Conservation (phyloP, 2,113 vertebrate genomes). For the Redunca redunca region DNA sequence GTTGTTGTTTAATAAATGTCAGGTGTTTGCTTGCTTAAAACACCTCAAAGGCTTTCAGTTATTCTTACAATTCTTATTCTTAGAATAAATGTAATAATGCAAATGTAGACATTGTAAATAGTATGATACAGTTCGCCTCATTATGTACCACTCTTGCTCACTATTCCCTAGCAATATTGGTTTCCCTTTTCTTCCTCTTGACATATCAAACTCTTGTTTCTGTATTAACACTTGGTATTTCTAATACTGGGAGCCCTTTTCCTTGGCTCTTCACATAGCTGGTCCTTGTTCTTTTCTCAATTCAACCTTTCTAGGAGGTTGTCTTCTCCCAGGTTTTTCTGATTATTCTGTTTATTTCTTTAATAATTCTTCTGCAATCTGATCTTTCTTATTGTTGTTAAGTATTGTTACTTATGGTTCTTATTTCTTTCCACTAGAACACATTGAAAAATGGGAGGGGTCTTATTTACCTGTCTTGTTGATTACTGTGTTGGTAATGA, state of each 20-base stretch:
- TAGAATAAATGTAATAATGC: background rate
- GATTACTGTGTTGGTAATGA: background rate
- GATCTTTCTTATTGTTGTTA: background rate
- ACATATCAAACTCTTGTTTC: background rate
- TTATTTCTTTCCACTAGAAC: background rate
- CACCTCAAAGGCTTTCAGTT: background rate
- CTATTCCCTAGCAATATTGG: background rate
- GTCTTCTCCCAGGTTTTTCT: background rate
- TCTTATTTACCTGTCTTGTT: background rate
- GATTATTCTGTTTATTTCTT: background rate
- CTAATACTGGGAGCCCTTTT: background rate
- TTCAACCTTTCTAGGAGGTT: background rate
- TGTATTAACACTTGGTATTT: background rate
- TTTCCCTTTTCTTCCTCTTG: background rate
- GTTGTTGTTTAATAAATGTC: background rate
- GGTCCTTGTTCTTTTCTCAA: background rate
- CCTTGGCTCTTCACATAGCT: background rate
- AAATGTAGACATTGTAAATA: background rate
- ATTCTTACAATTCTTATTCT: background rate
- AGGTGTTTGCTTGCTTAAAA: constrained; percentile 31
- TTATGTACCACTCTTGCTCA: background rate
- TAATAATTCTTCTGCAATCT: background rate
- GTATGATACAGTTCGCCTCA: background rate
- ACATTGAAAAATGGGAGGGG: background rate
- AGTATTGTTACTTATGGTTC: background rate